Base-by-base conservation (phyloP, 2,888 invertebrate genomes). In the Xanthostigma xanthostigma region DNA sequence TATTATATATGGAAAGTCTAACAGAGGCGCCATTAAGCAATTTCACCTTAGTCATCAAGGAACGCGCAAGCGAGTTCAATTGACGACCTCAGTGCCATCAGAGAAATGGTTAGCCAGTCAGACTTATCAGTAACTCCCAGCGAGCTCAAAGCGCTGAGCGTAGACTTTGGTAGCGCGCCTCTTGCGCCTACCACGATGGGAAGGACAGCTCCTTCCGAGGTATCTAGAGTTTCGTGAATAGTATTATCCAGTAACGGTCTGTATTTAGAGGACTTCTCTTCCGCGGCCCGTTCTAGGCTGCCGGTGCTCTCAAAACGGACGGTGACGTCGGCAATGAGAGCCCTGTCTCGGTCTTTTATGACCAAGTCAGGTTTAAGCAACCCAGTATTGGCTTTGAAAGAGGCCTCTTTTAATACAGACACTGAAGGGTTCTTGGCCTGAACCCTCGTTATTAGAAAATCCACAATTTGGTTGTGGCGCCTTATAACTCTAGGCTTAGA, bases 151-250 rank as follows among this genome's bases (percentile, higher is more conserved):
- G 52, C 49, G 1, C 14, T 6, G 12, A 56, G 36, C 33, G 62
- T 64, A 45, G 53, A 47, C 51, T 48, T 56, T 39, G 62, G 61
- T 51, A 63, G 50, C 10, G 59, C 59, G 9, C 61, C 61, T 50
- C 61, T 51, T 38, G 61, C 60, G 8, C 62, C 61, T 14, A 63
- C 56, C 43, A 63, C 59, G 6, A 62, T 54, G 0, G 62, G 62
- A 44, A 61, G 53, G 44, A 62, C 61, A 41, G 54, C 48, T 0
- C 53, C 55, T 41, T 38, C 40, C 8, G 41, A 5, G 0, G 49
- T 55, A 4, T 51, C 52, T 5, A 50, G 53, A 35, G 43, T 9
- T 8, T 36, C 35, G 45, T 49, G 52, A 12, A 58, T 17, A 17
- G 40, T n/a, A n/a, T n/a, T 9, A 12, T 57, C 55, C 49, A 59